A percentile compares a stretch with the other conserved stretches of the same genome.
Evolutionary conservation across 2,113 vertebrate species (phyloP).

Genomic region (Bucco capensis): DNA sequence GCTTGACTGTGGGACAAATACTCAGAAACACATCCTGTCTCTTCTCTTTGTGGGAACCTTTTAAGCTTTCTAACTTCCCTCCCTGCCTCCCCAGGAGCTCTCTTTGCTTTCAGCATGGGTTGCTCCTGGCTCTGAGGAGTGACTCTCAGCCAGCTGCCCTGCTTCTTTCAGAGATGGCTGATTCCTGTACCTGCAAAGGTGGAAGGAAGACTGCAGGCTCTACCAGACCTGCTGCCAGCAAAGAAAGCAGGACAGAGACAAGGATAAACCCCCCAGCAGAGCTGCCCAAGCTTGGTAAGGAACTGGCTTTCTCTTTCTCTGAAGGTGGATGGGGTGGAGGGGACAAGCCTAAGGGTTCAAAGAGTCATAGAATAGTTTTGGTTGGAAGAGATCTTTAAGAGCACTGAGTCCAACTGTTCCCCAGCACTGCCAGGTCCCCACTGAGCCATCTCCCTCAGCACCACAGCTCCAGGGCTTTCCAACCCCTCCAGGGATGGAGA

Average conservation of each 20-base stretch:
- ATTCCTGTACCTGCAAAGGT: slow-evolving; percentile 81
- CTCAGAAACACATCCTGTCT: neutral
- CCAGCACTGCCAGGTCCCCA: neutral
- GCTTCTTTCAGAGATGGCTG: slow-evolving; percentile 84
- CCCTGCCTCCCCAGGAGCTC: slow-evolving; percentile 8
- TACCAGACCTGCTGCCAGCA: slow-evolving; percentile 77
- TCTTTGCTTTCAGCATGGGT: neutral
- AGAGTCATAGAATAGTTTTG: neutral
- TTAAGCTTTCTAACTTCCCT: neutral
- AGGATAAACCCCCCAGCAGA: slow-evolving; percentile 70
- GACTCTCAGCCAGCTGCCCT: slow-evolving; percentile 2
- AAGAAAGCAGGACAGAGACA: slow-evolving; percentile 76
- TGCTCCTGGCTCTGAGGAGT: neutral
- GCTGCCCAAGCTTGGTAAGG: slow-evolving; percentile 84
- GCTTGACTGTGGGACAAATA: neutral
- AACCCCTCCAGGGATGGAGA: neutral
- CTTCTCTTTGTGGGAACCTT: neutral
- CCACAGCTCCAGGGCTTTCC: neutral
- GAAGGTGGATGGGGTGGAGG: neutral
- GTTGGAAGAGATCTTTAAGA: neutral
- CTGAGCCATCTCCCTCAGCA: neutral
- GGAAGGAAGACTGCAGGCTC: slow-evolving; percentile 81
- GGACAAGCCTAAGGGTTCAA: neutral
- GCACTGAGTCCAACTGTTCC: neutral
- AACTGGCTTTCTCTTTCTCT: neutral